Evolutionary conservation across 2,888 invertebrate species (phyloP), one percentile per base, ranked within the genome.

Genomic region (Augiades crinisus): DNA sequence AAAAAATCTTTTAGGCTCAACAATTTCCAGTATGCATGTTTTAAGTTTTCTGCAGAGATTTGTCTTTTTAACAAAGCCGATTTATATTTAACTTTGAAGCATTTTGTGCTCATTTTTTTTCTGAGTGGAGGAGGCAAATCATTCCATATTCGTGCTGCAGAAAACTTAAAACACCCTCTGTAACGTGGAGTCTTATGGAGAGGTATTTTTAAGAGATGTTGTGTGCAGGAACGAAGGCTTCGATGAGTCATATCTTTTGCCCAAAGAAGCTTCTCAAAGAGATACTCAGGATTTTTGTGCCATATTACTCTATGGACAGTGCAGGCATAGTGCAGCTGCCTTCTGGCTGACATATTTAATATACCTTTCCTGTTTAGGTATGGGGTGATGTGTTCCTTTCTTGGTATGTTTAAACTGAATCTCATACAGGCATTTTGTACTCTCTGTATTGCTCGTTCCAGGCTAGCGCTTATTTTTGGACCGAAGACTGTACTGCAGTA

Each of bases 91-190:
- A n/a, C n/a, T n/a, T n/a, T n/a, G n/a, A n/a, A n/a, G n/a, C n/a
- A n/a, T n/a, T n/a, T n/a, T n/a, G n/a, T n/a, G n/a, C n/a, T n/a
- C n/a, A n/a, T n/a, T n/a, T n/a, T n/a, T n/a, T n/a, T n/a, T n/a
- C n/a, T n/a, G n/a, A n/a, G n/a, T n/a, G n/a, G n/a, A n/a, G 17
- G 34, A 3, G 17, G 16, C 17, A 36, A 36, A 17, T 36, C 34
- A 36, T 36, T 36, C 34, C 34, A 36, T 4, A 36, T 36, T 17
- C 17, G 16, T 17, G 34, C 17, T 17, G 34, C 34, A 36, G 34
- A 16, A 10, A 36, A 36, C 8, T n/a, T 36, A n/a, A 36, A 36
- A n/a, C 34, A 36, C 2, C 34, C 34, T 8, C 17, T 14, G 8
- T n/a, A 36, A 2, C 17, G 16, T n/a, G 17, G 7, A 2, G 34